phyloP scores from a whole-genome alignment of 2,888 invertebrate genomes.

The Xestia rhomboidea region DNA sequence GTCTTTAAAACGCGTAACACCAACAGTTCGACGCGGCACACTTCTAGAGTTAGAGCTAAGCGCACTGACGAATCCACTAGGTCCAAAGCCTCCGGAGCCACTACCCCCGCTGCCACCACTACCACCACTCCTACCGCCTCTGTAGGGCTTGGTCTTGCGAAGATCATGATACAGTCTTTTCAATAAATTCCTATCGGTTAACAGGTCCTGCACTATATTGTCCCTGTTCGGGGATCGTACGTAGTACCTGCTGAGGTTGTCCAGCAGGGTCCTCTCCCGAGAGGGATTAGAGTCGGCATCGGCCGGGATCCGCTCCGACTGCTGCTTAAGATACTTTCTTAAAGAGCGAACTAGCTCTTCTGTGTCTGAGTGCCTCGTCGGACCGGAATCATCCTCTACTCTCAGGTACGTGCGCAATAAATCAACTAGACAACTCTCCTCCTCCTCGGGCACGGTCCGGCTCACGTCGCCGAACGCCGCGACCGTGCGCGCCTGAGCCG shows the following conservation, averaged over 20 bases:
- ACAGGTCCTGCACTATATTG: conserved; percentile 93
- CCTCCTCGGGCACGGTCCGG: conserved; percentile 81
- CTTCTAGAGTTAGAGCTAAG: conserved; percentile 80
- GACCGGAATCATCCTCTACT: conserved; percentile 89
- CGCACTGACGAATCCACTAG: conserved; percentile 81
- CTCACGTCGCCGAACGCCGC: conserved; percentile 76
- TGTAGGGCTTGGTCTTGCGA: conserved; percentile 91
- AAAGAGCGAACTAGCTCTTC: conserved; percentile 92
- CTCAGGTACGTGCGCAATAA: conserved; percentile 93
- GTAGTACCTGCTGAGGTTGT: conserved; percentile 93
- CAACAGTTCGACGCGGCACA: conserved; percentile 77
- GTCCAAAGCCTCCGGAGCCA: conserved; percentile 82
- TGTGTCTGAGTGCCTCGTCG: conserved; percentile 88
- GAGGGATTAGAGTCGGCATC: conserved; percentile 81
- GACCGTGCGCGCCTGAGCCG: conserved; percentile 37
- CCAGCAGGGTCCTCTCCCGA: conserved; percentile 90
- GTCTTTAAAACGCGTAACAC: conserved; percentile 74
- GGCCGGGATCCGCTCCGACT: conserved; percentile 79
- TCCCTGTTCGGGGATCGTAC: conserved; percentile 92
- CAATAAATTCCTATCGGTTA: conserved; percentile 93
- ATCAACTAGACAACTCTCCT: conserved; percentile 91
- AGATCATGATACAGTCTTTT: conserved; percentile 94
- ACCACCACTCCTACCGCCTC: conserved; percentile 82
- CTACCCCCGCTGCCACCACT: conserved; percentile 83
- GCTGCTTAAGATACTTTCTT: conserved; percentile 89